A percentile compares a stretch with the other conserved stretches of the same genome.
Conservation (phyloP, 1,140 invertebrate species). For the Diplogasteroides magnus region DNA sequence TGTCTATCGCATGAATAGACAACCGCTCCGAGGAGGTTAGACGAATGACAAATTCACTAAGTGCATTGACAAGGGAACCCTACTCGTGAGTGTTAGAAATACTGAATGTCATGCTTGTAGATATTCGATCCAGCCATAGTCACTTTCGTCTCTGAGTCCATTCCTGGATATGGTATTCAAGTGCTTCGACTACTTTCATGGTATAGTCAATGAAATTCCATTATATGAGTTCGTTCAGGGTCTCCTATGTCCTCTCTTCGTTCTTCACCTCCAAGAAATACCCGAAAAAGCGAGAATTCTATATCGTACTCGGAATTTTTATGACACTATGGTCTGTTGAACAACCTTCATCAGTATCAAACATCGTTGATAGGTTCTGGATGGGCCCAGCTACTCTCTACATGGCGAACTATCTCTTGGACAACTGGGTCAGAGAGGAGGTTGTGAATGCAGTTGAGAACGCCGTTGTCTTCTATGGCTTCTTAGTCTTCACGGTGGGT, state of each 20-base stretch:
- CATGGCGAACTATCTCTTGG: conserved; percentile 73
- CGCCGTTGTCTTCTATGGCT: conserved; percentile 71
- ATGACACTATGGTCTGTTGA: conserved; percentile 73
- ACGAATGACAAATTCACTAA: no score
- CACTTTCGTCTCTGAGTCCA: conserved; percentile 80
- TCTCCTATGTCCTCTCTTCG: conserved; percentile 74
- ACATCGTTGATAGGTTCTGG: conserved; percentile 71
- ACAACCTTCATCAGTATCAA: no score
- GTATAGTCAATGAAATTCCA: not conserved
- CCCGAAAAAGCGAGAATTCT: conserved; percentile 70
- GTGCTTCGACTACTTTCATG: conserved; percentile 67
- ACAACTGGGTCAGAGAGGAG: conserved; percentile 83
- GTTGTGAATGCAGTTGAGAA: conserved; percentile 74
- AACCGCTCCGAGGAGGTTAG: no score
- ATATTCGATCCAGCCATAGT: conserved; percentile 81
- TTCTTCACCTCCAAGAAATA: conserved; percentile 77
- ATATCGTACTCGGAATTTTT: conserved; percentile 70
- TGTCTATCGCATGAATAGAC: no score
- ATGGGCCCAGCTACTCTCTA: conserved; percentile 73
- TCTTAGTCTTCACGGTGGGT: conserved; percentile 72
- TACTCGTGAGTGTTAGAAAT: conserved; percentile 2
- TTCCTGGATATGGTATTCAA: conserved; percentile 77
- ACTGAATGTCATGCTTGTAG: conserved; percentile 57
- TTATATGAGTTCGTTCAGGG: conserved; percentile 60
- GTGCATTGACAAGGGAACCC: no score